phyloP scores from a whole-genome alignment of 2,888 invertebrate species.

The Xestia sexstrigata region DNA sequence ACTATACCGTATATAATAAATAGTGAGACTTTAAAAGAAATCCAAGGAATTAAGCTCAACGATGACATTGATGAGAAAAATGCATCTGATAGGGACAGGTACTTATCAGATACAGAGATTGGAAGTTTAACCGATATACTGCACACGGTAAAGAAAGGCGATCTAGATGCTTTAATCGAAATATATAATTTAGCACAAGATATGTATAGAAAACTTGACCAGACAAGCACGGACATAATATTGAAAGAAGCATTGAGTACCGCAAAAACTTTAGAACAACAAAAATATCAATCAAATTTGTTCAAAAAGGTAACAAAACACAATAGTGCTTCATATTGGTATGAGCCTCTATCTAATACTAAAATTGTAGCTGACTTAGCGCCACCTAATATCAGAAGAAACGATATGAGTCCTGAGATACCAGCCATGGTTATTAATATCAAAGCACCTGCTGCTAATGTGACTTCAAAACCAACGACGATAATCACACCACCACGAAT shows the following conservation, averaged over 20 bases:
- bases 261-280: slow-evolving; percentile 28
- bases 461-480: not conserved
- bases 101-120: slow-evolving; percentile 82
- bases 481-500: not conserved
- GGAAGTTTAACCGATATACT: slow-evolving; percentile 79
- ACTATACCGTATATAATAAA: slow-evolving; percentile 4
- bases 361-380: slow-evolving; percentile 34
- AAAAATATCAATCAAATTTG: slow-evolving; percentile 5
- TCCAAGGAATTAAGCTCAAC: slow-evolving; percentile 18
- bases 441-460: not conserved
- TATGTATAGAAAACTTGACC: slow-evolving; percentile 83
- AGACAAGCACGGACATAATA: slow-evolving; percentile 62
- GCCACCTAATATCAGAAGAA: slow-evolving; percentile 3
- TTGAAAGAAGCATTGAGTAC: slow-evolving; percentile 60
- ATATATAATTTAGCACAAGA: slow-evolving; percentile 86
- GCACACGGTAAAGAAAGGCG: slow-evolving; percentile 83
- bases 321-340: slow-evolving; percentile 48
- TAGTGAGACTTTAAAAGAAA: not conserved
- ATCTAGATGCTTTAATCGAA: slow-evolving; percentile 85
- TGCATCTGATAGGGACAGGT: slow-evolving; percentile 73
- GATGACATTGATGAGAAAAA: slow-evolving; percentile 30
- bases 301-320: slow-evolving; percentile 22
- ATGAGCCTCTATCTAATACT: slow-evolving; percentile 43
- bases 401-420: slow-evolving; percentile 24
- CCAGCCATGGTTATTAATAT: slow-evolving; percentile 17